Base-by-base conservation (phyloP, 1,140 invertebrate species). In the Paralvinella palmiformis region DNA sequence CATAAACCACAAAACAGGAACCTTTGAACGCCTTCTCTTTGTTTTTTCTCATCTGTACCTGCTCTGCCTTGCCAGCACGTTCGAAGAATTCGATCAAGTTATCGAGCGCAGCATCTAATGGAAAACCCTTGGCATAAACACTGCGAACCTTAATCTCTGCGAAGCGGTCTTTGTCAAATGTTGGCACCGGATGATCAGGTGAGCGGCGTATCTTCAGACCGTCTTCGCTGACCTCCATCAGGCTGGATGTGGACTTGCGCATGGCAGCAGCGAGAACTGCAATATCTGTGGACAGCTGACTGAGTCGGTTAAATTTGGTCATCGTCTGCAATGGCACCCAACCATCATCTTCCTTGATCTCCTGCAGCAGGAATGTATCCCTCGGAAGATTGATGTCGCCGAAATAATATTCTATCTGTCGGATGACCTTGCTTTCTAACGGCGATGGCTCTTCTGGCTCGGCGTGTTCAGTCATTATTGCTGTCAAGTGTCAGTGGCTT, bases 71-170 rank as follows among this genome's bases (percentile, higher is more conserved):
- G 13, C 89, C 88, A 79, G 84, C 87, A 32, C 83, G 75, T 60
- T 85, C 84, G 69, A 94, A 88, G 79, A 87, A 94, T 52, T 85
- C 84, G 44, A 91, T 82, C 2, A 96, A 76, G 0, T 87, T 84
- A 72, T 90, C 86, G 15, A 96, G 83, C 7, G 81, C 83, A 0
- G 71, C 65, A 24, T 89, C 86, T 57, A 85, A 78, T 1, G 91
- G 88, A 73, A 97, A 96, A 48, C 91, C 91, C 85, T 96, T 96
- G 32, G 88, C 85, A 81, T 97, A 97, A 24, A 91, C 84, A 55
- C 92, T 91, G 62, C 89, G 85, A 2, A 81, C 80, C 71, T 86
- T 84, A 15, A 94, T 80, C 68, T 91, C 87, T 71, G 93, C 89
- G 70, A 87, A 86, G 44, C 88, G 86, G 65, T 91, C 88, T 65